Conservation (phyloP, 2,888 invertebrate species). For the Drosophila kuntzei region DNA sequence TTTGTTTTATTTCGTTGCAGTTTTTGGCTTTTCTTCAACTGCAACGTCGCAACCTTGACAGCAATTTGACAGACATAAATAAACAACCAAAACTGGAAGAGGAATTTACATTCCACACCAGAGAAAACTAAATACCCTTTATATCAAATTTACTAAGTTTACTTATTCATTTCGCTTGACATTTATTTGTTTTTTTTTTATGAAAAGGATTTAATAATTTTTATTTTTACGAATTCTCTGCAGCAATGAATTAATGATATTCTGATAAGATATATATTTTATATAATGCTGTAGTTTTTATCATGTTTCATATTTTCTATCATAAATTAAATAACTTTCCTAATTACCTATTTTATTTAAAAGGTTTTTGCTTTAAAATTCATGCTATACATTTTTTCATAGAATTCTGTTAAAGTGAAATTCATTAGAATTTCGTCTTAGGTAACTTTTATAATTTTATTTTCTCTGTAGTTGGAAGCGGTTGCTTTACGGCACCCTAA, state of each 20-base stretch:
- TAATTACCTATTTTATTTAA: background rate
- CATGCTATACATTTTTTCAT: background rate
- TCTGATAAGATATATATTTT: no score
- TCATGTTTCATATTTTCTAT: background rate
- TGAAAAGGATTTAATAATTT: background rate
- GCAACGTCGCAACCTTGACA: conserved; percentile 65
- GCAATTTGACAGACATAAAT: conserved; percentile 75
- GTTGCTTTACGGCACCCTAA: background rate
- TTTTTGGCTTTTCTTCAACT: conserved; percentile 23
- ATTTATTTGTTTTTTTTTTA: background rate
- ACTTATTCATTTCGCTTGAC: conserved; percentile 5
- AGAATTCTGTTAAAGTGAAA: background rate
- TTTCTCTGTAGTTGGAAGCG: background rate
- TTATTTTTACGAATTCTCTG: background rate
- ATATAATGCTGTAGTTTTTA: no score
- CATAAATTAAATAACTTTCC: background rate
- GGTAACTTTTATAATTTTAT: background rate
- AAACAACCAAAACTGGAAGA: conserved; percentile 39
- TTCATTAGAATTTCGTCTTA: conserved; percentile 5
- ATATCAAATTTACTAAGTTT: background rate
- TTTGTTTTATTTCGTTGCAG: conserved; percentile 30
- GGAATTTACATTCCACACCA: conserved; percentile 11
- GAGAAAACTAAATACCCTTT: conserved; percentile 24
- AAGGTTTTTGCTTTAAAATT: background rate
- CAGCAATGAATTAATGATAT: no score